Evolutionary conservation across 2,888 invertebrate species (phyloP).

Genomic region (Thymelicus sylvestris): DNA sequence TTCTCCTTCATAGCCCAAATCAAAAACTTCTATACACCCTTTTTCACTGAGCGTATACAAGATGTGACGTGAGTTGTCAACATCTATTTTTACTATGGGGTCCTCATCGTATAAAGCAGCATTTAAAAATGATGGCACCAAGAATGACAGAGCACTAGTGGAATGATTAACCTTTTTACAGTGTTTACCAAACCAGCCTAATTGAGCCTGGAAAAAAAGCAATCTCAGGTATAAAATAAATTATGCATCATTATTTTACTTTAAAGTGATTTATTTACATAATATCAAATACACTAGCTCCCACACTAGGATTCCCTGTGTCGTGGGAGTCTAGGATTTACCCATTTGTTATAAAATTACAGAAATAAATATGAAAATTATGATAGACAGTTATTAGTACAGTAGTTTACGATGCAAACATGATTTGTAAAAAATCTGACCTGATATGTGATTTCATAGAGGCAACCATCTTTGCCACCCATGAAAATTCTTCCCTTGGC

Average conservation of each 20-base stretch:
- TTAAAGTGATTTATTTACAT: no score
- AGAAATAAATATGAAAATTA: no score
- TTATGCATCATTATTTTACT: no score
- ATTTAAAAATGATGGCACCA: slow-evolving; percentile 95
- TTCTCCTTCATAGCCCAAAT: slow-evolving; percentile 92
- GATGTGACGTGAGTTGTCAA: slow-evolving; percentile 95
- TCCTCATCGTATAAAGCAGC: slow-evolving; percentile 95
- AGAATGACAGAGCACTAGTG: slow-evolving; percentile 92
- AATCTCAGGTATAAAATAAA: no score
- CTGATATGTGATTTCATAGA: slow-evolving; percentile 98
- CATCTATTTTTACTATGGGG: slow-evolving; percentile 93
- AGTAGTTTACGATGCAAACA: neutral
- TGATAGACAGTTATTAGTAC: neutral
- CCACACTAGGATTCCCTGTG: no score
- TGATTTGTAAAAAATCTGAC: slow-evolving; percentile 65
- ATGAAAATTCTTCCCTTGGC: slow-evolving; percentile 95
- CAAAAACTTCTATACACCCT: slow-evolving; percentile 94
- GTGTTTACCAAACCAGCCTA: slow-evolving; percentile 97
- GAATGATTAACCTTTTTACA: slow-evolving; percentile 98
- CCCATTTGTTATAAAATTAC: no score
- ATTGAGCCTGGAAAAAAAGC: slow-evolving; percentile 85
- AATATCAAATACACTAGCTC: no score
- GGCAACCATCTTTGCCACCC: slow-evolving; percentile 96
- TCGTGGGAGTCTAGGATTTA: no score
- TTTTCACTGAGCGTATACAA: slow-evolving; percentile 96